These are phyloP conservation scores for Drosophila helvetica DNA, from an alignment of 2,888 invertebrate genomes.

Conservation along the genomic window DNA sequence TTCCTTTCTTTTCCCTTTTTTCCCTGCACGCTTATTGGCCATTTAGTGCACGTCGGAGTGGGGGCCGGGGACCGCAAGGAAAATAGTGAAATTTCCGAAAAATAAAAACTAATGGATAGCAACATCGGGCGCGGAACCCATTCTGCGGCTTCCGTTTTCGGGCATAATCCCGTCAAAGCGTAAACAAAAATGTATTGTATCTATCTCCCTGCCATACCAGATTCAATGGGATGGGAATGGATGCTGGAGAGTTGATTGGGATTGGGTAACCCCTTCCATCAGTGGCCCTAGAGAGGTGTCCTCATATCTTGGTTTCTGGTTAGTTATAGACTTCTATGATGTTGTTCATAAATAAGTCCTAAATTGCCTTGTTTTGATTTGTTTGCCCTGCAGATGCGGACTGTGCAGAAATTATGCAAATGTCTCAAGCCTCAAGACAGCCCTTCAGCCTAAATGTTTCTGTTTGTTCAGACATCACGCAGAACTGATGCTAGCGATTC, in stretches of 20 bases:
- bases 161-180: slow-evolving; percentile 80
- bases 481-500: too few species aligned
- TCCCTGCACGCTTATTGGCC: slow-evolving; percentile 72
- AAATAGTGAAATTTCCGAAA: slow-evolving; percentile 65
- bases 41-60: slow-evolving; percentile 72
- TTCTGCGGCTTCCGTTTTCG: slow-evolving; percentile 60
- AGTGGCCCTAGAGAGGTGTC: not conserved
- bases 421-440: not conserved
- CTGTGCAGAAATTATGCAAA: slow-evolving; percentile 29
- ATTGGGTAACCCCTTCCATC: slow-evolving; percentile 9
- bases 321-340: slow-evolving; percentile 22
- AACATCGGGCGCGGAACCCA: slow-evolving; percentile 33
- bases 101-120: slow-evolving; percentile 77
- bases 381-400: not conserved
- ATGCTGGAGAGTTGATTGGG: slow-evolving; percentile 49
- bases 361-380: slow-evolving; percentile 36
- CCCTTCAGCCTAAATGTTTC: not conserved
- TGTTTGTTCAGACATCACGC: not conserved
- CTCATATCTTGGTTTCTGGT: slow-evolving; percentile 5
- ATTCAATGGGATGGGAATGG: slow-evolving; percentile 28
- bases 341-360: slow-evolving; percentile 34
- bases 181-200: slow-evolving; percentile 69
- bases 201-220: slow-evolving; percentile 24
- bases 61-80: slow-evolving; percentile 47
- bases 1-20: slow-evolving; percentile 36